A percentile compares a stretch with the other conserved stretches of the same genome.
phyloP scores from a whole-genome alignment of 2,113 vertebrate genomes.

The Sula dactylatra region DNA sequence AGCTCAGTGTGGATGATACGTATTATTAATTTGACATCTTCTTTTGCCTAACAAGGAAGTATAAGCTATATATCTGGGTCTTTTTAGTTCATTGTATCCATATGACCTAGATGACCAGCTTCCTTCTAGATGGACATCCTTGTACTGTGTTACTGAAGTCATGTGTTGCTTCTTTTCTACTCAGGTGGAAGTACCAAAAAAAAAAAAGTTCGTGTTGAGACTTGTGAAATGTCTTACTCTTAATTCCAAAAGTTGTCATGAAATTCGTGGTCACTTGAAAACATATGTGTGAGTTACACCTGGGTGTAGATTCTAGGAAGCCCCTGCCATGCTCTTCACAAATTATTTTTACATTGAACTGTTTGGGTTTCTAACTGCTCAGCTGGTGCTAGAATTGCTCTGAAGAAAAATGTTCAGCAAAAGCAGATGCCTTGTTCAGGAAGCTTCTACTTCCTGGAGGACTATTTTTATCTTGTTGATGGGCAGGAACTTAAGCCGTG shows the following conservation, averaged over 20 bases:
- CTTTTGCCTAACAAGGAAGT: neutral
- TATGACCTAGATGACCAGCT: neutral
- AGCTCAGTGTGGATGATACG: neutral
- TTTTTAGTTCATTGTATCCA: neutral
- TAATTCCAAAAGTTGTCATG: neutral
- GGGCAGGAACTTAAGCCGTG: neutral
- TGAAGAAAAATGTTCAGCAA: neutral
- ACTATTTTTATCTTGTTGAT: neutral
- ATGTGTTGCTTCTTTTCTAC: neutral
- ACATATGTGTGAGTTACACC: neutral
- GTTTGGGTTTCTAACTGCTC: neutral
- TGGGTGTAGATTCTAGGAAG: neutral
- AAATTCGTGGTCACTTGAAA: neutral
- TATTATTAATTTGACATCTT: neutral
- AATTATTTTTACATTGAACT: neutral
- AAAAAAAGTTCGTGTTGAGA: neutral
- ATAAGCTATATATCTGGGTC: neutral
- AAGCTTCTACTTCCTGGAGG: neutral
- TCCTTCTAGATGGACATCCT: neutral
- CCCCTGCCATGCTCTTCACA: neutral
- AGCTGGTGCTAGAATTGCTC: neutral
- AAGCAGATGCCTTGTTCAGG: neutral
- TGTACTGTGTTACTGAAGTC: neutral
- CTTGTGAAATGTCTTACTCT: neutral
- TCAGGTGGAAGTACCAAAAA: neutral